Base-by-base conservation (phyloP, 2,797 vertebrate species). In the Sciurus vulgaris region DNA sequence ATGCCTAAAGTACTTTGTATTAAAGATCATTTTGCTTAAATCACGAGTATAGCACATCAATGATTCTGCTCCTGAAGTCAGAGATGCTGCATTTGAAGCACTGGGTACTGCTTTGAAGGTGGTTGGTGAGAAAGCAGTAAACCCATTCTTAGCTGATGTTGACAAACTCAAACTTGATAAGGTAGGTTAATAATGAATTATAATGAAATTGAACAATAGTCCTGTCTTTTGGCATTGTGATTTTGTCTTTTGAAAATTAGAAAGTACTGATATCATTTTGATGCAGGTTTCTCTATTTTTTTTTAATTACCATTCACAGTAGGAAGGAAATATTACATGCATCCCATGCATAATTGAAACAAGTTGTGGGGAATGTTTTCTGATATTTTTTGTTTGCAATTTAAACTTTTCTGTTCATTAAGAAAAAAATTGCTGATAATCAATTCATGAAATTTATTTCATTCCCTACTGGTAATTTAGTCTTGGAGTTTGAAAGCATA, bases 91-190 rank as follows among this genome's bases (percentile, higher is more conserved):
- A 9, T 99, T 99, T 97, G 99, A 99, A 98, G 99, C 99, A 28
- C 87, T 99, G 96, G 99, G 99, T 18, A 99, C 99, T 5, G 99
- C 99, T 94, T 99, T 99, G 98, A 99, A 99, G 97, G 99, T 99
- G 86, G 99, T 99, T 92, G 99, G 99, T 72, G 99, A 99, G 98
- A 99, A 99, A 97, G 99, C 99, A 3, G 99, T 99, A 73, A 99
- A 99, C 97, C 99, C 99, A 15, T 99, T 99, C 97, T 98, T 99
- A 86, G 67, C 98, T 65, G 99, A 99, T 97, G 98, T 99, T 96
- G 99, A 99, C 97, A 99, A 99, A 98, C 98, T 99, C 83, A 99
- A 99, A 97, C 99, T 99, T 89, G 99, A 99, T 93, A 99, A 99
- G 98, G 99, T 99, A 97, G 98, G 98, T 96, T 92, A 96, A 5